phyloP scores from a whole-genome alignment of 2,797 vertebrate species.

The Poeciliopsis gracilis region DNA sequence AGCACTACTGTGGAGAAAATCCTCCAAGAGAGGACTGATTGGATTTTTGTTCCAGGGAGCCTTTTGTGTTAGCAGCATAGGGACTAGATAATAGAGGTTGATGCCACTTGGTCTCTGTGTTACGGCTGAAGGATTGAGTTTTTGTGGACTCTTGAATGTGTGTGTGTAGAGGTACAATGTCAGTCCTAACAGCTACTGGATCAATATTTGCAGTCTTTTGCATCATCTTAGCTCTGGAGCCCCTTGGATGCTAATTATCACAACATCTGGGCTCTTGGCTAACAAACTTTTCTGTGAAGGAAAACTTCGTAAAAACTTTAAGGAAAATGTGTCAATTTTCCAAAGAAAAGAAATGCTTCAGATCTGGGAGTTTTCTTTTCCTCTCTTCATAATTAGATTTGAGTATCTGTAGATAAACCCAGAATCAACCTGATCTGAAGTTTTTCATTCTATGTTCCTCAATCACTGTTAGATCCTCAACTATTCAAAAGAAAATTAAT shows the following conservation, averaged over 20 bases:
- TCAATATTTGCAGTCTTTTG: slow-evolving; percentile 25
- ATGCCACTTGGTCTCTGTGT: slow-evolving; percentile 76
- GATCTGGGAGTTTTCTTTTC: background rate
- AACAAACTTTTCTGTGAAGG: background rate
- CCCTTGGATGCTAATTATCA: slow-evolving; percentile 16
- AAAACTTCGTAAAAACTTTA: background rate
- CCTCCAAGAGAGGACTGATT: slow-evolving; percentile 82
- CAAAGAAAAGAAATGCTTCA: slow-evolving; percentile 27
- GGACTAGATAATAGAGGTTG: slow-evolving; percentile 82
- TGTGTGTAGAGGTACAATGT: slow-evolving; percentile 28
- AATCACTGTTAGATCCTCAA: slow-evolving; percentile 31
- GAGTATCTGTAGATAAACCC: background rate
- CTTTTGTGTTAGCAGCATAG: slow-evolving; percentile 82
- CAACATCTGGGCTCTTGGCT: background rate
- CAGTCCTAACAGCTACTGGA: slow-evolving; percentile 35
- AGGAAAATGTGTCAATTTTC: slow-evolving; percentile 19
- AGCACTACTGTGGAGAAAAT: slow-evolving; percentile 79
- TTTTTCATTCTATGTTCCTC: slow-evolving; percentile 11
- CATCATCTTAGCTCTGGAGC: slow-evolving; percentile 15
- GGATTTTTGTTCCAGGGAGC: slow-evolving; percentile 82
- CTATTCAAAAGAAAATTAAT: slow-evolving; percentile 28
- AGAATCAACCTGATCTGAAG: slow-evolving; percentile 43
- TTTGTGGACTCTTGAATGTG: slow-evolving; percentile 52
- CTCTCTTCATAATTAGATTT: background rate
- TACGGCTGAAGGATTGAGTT: slow-evolving; percentile 74